Evolutionary conservation across 2,113 vertebrate genomes (phyloP), one percentile per base, ranked within the genome.

Genomic region (Sinosuthora webbiana): DNA sequence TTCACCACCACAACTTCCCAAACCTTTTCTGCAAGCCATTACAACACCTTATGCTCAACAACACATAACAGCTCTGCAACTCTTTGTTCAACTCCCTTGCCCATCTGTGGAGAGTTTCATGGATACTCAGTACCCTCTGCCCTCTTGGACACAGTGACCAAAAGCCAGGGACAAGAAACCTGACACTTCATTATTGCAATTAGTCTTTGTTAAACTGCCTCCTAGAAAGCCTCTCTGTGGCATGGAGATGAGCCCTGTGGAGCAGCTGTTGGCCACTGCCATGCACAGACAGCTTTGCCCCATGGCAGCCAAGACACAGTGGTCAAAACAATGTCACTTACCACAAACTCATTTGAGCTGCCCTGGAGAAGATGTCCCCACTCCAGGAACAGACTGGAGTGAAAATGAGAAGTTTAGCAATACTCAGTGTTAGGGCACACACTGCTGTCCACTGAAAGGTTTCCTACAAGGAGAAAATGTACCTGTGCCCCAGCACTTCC

Each of bases 31-130:
- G 49, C 8, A 35, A 69, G 27, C 8, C 52, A 30, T 39, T 62
- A 18, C 55, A 63, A 74, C 30, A 30, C 22, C 18, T 65, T 64
- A 33, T 68, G 25, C 33, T 84, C 60, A 78, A 25, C 21, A 33
- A 71, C 5, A 13, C 0, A 0, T 6, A 50, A 59, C 4, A 65
- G 15, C 28, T 60, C 13, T 56, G 39, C 39, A 74, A 10, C 39
- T 45, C 27, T n/a, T 49, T 31, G 24, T 62, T 76, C 45, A 49
- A 23, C 6, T 21, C 14, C 15, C 15, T 65, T 3, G 0, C 3
- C 15, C 13, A 17, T 7, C n/a, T 31, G 22, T 15, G 59, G 21
- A 79, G 52, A 57, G 21, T 37, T 83, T 31, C 35, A 19, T 16
- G 23, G 49, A 39, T 37, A 33, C 9, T 23, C 24, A 7, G 4